Evolutionary conservation across 2,797 vertebrate genomes (phyloP), one percentile per base, ranked within the genome.

Genomic region (Dicrostonyx torquatus): DNA sequence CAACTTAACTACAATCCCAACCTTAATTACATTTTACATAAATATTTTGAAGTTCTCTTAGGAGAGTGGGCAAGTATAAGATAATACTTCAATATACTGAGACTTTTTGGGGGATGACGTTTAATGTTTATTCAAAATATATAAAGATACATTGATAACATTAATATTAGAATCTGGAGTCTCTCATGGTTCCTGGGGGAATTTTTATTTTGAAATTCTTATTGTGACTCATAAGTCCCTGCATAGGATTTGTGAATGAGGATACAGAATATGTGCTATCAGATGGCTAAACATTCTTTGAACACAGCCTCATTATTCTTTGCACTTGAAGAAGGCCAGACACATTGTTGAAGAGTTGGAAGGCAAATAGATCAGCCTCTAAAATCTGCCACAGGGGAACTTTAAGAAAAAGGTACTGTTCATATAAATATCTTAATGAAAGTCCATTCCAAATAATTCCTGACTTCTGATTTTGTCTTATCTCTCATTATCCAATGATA

Each of bases 201-300:
- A 86, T 88, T 95, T 90, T 96, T 90, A 85, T 70, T 92, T 45
- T 29, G 68, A 9, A 94, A 87, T 91, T 82, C 10, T 29, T 90
- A 31, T 12, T 37, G 4, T 84, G 58, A 94, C 50, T 87, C 91
- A 3, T 85, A 26, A 48, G 22, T 90, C 26, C 17, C 17, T 93
- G 55, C 55, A 58, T 58, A 58, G 55, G 90, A 58, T 0, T 53
- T 95, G 34, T 89, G 37, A 86, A 40, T 86, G 62, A 75, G 17
- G 87, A 82, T 22, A 1, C 17, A 75, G 91, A 43, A 73, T 24
- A n/a, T 62, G 9, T 79, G 45, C 2, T 9, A 64, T 91, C n/a
- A 43, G 18, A 58, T 29, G 6, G 29, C 58, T 37, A 50, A 79
- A 90, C 2, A 43, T 60, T 80, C 15, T 86, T 86, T 37, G 18